These are phyloP conservation scores for Avahi laniger DNA, from an alignment of 2,797 vertebrate species.

Conservation along the genomic window DNA sequence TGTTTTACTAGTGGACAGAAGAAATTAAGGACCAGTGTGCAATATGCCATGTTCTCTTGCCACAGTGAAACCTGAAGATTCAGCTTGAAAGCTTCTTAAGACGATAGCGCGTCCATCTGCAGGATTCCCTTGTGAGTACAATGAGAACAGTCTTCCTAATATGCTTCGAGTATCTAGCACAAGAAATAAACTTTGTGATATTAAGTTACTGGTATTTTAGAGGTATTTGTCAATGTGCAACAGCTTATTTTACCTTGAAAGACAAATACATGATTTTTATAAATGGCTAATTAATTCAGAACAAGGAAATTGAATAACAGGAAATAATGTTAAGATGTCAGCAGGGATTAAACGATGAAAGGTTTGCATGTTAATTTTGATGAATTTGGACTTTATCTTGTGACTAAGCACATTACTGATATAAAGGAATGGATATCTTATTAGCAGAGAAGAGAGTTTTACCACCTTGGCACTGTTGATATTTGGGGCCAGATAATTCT, in stretches of 20 bases:
- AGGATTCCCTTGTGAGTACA: neutral
- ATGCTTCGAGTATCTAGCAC: rapidly evolving
- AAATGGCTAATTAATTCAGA: neutral
- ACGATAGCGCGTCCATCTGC: rapidly evolving
- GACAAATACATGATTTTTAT: neutral
- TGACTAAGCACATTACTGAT: neutral
- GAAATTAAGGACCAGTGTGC: rapidly evolving
- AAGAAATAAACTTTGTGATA: neutral
- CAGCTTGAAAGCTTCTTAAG: neutral
- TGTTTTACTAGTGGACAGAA: neutral
- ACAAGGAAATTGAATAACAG: neutral
- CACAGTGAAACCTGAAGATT: neutral
- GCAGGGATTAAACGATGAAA: neutral
- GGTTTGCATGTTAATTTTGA: neutral
- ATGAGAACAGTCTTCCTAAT: neutral
- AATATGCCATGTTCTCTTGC: rapidly evolving
- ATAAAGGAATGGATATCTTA: neutral
- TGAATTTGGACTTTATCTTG: neutral
- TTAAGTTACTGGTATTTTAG: neutral
- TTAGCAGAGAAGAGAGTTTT: neutral
- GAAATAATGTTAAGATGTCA: neutral
- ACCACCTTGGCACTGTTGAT: neutral
- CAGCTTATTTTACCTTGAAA: neutral
- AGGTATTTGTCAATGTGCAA: neutral
- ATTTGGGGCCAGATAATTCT: neutral